These are phyloP conservation scores for Sarcophaga rosellei DNA, from an alignment of 2,888 invertebrate species.

Conservation along the genomic window DNA sequence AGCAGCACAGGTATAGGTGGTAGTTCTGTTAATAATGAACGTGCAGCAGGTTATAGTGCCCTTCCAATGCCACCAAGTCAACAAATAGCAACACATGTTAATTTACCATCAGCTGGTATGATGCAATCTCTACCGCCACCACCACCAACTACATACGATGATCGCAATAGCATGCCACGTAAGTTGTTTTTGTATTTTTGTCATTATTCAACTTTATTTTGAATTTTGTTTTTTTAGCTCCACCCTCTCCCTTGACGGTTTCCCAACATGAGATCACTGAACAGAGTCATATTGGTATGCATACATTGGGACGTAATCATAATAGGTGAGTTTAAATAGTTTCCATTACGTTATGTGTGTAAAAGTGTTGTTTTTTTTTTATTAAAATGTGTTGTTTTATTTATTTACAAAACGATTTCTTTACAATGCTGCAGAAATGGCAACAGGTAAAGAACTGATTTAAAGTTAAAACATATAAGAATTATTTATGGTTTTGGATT, in stretches of 20 bases:
- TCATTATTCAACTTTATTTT: constrained; percentile 10
- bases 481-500: neutral
- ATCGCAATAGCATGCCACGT: constrained; percentile 91
- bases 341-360: neutral
- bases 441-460: constrained; percentile 75
- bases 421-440: constrained; percentile 74
- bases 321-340: constrained; percentile 75
- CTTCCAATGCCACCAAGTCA: constrained; percentile 86
- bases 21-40: constrained; percentile 82
- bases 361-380: neutral
- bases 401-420: constrained; percentile 19
- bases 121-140: constrained; percentile 92
- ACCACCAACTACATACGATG: constrained; percentile 85
- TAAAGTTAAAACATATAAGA: neutral
- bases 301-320: constrained; percentile 82
- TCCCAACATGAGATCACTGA: constrained; percentile 83
- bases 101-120: constrained; percentile 87
- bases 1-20: constrained; percentile 78
- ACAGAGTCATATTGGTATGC: constrained; percentile 82
- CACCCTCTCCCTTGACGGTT: constrained; percentile 91
- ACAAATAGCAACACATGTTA: constrained; percentile 82
- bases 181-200: constrained; percentile 80
- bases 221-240: constrained; percentile 83
- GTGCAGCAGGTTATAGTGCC: constrained; percentile 93
- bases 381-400: constrained; percentile 22